Percentiles rank a stretch among this genome's conserved stretches.
These are phyloP conservation scores for Taphrorychus bicolor DNA, from an alignment of 2,888 invertebrate species.

Conservation along the genomic window DNA sequence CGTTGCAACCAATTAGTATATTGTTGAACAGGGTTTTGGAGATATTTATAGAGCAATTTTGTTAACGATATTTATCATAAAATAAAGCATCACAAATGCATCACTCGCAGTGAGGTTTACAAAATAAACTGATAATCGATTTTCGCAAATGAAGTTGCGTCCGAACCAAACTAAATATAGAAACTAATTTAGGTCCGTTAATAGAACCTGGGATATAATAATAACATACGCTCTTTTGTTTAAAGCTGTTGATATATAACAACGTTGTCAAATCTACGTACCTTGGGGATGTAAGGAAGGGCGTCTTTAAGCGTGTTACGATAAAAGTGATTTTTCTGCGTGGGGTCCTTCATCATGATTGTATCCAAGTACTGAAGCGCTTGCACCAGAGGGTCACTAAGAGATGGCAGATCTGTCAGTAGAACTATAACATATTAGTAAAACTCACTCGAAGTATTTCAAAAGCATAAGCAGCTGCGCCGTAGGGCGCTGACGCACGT, in stretches of 20 bases:
- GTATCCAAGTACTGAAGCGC: constrained; percentile 93
- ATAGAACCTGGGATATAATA: constrained; percentile 3
- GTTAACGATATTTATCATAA: neutral
- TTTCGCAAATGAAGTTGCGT: constrained; percentile 13
- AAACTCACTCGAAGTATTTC: constrained; percentile 84
- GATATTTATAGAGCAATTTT: no score
- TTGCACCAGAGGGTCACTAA: constrained; percentile 87
- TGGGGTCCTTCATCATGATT: constrained; percentile 89
- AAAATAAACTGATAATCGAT: constrained; percentile 5
- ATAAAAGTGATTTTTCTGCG: constrained; percentile 89
- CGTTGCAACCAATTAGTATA: no score
- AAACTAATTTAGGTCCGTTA: constrained; percentile 19
- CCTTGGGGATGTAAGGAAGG: constrained; percentile 88
- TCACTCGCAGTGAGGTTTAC: neutral
- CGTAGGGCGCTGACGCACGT: constrained; percentile 87
- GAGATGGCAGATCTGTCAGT: neutral
- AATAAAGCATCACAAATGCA: neutral
- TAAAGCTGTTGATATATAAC: neutral
- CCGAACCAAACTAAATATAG: constrained; percentile 12
- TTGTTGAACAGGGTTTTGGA: no score
- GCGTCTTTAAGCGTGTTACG: constrained; percentile 85
- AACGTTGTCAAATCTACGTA: constrained; percentile 59
- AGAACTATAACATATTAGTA: neutral
- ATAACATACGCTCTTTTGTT: constrained; percentile 1
- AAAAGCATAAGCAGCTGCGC: constrained; percentile 90